phyloP scores from a whole-genome alignment of 1,140 invertebrate species.

The Campoletis sonorensis region DNA sequence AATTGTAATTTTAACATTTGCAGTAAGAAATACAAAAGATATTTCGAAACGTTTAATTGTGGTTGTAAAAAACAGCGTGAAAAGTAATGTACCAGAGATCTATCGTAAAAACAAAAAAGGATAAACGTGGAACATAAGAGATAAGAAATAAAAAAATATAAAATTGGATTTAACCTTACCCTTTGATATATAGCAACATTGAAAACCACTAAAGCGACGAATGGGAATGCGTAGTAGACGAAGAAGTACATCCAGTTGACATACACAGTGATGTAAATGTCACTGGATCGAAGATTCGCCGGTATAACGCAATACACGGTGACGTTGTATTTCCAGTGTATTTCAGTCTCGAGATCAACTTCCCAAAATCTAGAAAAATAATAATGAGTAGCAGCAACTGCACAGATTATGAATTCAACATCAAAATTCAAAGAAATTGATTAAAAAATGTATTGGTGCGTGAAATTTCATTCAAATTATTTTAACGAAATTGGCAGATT shows the following conservation, averaged over 20 bases:
- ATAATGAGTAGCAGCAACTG: background rate
- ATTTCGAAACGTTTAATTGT: too few species aligned
- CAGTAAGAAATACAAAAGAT: too few species aligned
- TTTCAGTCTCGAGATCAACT: conserved; percentile 75
- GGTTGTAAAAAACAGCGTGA: too few species aligned
- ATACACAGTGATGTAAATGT: conserved; percentile 89
- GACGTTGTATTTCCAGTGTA: conserved; percentile 77
- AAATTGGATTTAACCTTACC: conserved; percentile 73
- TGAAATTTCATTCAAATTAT: too few species aligned
- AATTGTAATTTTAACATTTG: too few species aligned
- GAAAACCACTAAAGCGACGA: conserved; percentile 88
- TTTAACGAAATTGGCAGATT: too few species aligned
- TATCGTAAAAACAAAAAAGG: too few species aligned
- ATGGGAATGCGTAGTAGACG: conserved; percentile 94
- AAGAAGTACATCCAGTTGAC: conserved; percentile 95
- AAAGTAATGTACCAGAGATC: too few species aligned
- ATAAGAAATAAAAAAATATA: background rate
- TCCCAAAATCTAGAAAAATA: conserved; percentile 81
- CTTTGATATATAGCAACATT: conserved; percentile 93
- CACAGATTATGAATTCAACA: background rate
- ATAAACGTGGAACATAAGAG: too few species aligned
- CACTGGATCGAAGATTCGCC: conserved; percentile 83
- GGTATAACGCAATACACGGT: conserved; percentile 84
- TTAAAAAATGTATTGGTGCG: conserved; percentile 11
- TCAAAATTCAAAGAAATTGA: background rate